Conservation (phyloP, 2,888 invertebrate species). For the Galerucella pusilla region DNA sequence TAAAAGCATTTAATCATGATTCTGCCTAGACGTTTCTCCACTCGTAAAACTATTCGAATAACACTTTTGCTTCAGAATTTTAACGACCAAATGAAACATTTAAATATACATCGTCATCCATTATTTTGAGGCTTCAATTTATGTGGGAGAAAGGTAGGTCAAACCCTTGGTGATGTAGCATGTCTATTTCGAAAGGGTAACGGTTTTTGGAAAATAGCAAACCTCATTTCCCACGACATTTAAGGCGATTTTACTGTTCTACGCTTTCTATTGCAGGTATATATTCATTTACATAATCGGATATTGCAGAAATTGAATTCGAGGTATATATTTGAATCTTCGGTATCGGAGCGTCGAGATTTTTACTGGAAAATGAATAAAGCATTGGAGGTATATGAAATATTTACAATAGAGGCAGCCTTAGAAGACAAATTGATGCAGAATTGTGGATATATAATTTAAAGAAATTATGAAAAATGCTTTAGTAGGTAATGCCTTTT, state of each 20-base stretch:
- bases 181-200: not conserved
- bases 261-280: constrained; percentile 6
- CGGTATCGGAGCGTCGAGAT: not conserved
- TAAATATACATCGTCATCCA: not conserved
- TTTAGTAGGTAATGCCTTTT: too few relatives aligned
- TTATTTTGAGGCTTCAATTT: not conserved
- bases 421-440: too few relatives aligned
- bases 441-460: too few relatives aligned
- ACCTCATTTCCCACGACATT: not conserved
- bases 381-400: too few relatives aligned
- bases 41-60: not conserved
- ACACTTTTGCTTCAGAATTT: not conserved
- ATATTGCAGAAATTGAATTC: constrained; percentile 30
- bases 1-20: not conserved
- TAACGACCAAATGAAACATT: not conserved
- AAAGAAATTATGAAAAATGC: too few relatives aligned
- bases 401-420: too few relatives aligned
- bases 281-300: constrained; percentile 34
- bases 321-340: constrained; percentile 17
- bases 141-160: not conserved
- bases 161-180: constrained; percentile 1
- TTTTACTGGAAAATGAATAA: not conserved
- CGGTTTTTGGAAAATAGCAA: not conserved
- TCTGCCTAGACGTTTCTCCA: too few relatives aligned
- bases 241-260: constrained; percentile 18